These are phyloP conservation scores for Nannospalax galili DNA, from an alignment of 2,113 vertebrate species.

Conservation along the genomic window DNA sequence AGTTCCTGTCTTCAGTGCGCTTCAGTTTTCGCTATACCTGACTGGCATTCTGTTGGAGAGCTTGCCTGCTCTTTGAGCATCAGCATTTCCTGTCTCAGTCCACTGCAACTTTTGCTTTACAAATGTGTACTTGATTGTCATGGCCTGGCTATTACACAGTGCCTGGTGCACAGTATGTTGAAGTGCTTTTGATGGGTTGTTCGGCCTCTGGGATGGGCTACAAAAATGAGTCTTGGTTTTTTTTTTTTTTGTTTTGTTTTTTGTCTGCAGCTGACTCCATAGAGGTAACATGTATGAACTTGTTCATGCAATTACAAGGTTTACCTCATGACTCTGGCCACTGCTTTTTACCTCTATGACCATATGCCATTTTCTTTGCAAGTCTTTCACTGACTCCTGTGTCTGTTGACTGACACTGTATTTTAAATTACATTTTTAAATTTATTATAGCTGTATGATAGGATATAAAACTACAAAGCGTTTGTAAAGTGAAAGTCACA, in stretches of 20 bases:
- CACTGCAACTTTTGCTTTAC: neutral
- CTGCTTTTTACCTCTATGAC: neutral
- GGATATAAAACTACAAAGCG: neutral
- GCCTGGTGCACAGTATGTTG: neutral
- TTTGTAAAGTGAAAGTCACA: neutral
- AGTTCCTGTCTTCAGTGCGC: neutral
- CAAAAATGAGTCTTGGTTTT: slow-evolving; percentile 1
- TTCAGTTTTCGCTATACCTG: neutral
- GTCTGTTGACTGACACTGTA: neutral
- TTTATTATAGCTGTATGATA: neutral
- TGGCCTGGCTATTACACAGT: neutral
- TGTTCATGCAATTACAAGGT: neutral
- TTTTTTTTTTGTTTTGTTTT: slow-evolving; percentile 19
- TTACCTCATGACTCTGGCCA: slow-evolving; percentile 20
- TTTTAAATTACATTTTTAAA: neutral
- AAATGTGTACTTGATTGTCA: neutral
- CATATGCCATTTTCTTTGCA: slow-evolving; percentile 44
- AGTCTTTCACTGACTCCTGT: neutral
- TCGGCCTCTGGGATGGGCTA: neutral
- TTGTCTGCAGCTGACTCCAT: neutral
- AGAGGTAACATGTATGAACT: slow-evolving; percentile 18
- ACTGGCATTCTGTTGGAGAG: rapidly evolving
- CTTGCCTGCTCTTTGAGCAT: neutral
- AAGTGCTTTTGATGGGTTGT: neutral
- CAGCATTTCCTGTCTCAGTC: neutral